Conservation (phyloP, 2,888 invertebrate species). For the Bruchidius siliquastri region DNA sequence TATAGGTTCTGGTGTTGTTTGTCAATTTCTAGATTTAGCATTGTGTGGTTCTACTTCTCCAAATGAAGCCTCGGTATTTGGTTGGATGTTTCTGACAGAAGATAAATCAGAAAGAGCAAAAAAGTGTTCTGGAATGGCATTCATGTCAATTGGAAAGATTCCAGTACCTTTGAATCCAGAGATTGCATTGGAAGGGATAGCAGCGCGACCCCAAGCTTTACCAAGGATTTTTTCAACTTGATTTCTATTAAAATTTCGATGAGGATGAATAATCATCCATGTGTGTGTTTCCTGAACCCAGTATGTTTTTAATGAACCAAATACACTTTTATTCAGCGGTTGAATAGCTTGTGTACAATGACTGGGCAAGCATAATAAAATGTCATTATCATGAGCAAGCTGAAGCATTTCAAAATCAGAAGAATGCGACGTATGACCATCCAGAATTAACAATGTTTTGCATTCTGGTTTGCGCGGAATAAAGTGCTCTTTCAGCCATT, state of each 20-base stretch:
- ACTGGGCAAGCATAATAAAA: conserved; percentile 29
- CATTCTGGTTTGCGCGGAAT: conserved; percentile 30
- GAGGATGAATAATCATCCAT: conserved; percentile 5
- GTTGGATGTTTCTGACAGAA: too few species aligned
- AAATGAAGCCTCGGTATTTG: too few species aligned
- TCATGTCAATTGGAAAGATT: conserved; percentile 12
- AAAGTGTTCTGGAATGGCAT: conserved; percentile 12
- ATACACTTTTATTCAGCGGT: conserved; percentile 21
- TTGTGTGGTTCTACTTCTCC: too few species aligned
- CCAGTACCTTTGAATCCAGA: conserved; percentile 14
- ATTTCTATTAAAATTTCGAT: too few species aligned
- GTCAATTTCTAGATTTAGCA: too few species aligned
- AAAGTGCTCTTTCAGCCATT: conserved; percentile 20
- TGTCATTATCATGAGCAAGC: conserved; percentile 22
- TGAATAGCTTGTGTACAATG: conserved; percentile 31
- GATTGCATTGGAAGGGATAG: conserved; percentile 11
- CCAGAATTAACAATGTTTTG: conserved; percentile 30
- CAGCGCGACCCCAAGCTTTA: conserved; percentile 13
- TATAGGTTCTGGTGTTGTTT: neutral
- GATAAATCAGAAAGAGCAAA: conserved; percentile 10
- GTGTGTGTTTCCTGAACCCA: conserved; percentile 6
- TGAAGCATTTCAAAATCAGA: conserved; percentile 14
- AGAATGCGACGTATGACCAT: conserved; percentile 31
- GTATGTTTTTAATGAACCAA: conserved; percentile 12
- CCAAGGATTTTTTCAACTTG: conserved; percentile 8